A percentile compares a stretch with the other conserved stretches of the same genome.
Conservation (phyloP, 2,888 invertebrate genomes). For the Seira sanloemensis region DNA sequence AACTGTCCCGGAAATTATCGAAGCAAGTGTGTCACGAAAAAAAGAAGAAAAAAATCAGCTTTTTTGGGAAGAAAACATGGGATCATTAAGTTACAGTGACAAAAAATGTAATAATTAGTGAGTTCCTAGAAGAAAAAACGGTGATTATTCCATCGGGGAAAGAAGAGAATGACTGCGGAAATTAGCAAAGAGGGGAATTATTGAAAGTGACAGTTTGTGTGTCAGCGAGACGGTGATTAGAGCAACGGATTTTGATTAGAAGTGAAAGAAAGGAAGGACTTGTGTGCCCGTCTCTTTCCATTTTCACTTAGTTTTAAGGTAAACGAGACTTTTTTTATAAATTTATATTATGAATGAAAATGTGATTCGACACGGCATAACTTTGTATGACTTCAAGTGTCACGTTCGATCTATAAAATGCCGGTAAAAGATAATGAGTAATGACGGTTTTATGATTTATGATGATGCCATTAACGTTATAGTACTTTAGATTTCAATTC, state of each 20-base stretch:
- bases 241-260: conserved; percentile 18
- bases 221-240: background rate
- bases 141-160: no score
- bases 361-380: background rate
- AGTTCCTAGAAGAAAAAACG: no score
- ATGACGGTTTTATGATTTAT: no score
- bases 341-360: conserved; percentile 10
- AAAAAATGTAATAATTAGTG: conserved; percentile 7
- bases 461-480: no score
- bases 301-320: conserved; percentile 14
- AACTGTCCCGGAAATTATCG: conserved; percentile 62
- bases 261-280: background rate
- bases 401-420: no score
- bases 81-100: background rate
- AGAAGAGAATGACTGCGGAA: no score
- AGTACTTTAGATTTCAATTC: no score
- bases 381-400: no score
- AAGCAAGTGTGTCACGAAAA: conserved; percentile 54
- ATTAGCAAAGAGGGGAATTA: no score
- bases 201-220: conserved; percentile 44
- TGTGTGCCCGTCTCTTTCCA: conserved; percentile 2
- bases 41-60: conserved; percentile 38
- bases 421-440: no score
- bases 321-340: no score
- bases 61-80: conserved; percentile 19